Base-by-base conservation (phyloP, 2,888 invertebrate genomes). In the Sthenelais limicola region DNA sequence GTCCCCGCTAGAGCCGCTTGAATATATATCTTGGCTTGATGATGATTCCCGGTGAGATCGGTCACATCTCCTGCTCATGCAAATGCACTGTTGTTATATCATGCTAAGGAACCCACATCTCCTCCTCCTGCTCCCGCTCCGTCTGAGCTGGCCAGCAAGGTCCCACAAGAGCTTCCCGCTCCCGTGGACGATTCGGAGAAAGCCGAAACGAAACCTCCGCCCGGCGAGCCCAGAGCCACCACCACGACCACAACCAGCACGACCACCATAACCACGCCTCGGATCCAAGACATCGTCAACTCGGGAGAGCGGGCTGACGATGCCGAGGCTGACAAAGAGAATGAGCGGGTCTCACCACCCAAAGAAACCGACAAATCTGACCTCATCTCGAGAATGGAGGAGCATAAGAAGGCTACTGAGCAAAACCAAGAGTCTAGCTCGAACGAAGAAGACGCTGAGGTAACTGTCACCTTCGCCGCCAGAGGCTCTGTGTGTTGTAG, bases 271-370 rank as follows among this genome's bases (percentile, higher is more conserved):
- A 24, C 47, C 26, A 74, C 74, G 12, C 74, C 74, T 12, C 70
- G 74, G 3, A 74, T 74, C 21, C 70, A 71, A 26, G 74, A 74
- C 58, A 30, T 54, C n/a, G 68, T 71, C 5, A 49, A 30, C 15
- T 35, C 49, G 5, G 35, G 9, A 51, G 69, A 49, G 24, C 51
- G 26, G 33, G 28, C 68, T 28, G 43, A 49, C 32, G 43, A 67
- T 21, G 38, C 26, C n/a, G 72, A 72, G 43, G 68, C 67, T 28
- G 68, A 73, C 30, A 73, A 73, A 33, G 73, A 73, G 32, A 72
- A 72, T 47, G 58, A 38, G n/a, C 32, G 30, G 21, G 35, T 28
- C 54, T 1, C 32, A 32, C 32, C 56, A 56, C 18, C 54, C 54
- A 32, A n/a, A n/a, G n/a, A n/a, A n/a, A 48, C 54, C 12, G 58